phyloP scores from a whole-genome alignment of 1,140 invertebrate genomes.

The Aphelinus certus region DNA sequence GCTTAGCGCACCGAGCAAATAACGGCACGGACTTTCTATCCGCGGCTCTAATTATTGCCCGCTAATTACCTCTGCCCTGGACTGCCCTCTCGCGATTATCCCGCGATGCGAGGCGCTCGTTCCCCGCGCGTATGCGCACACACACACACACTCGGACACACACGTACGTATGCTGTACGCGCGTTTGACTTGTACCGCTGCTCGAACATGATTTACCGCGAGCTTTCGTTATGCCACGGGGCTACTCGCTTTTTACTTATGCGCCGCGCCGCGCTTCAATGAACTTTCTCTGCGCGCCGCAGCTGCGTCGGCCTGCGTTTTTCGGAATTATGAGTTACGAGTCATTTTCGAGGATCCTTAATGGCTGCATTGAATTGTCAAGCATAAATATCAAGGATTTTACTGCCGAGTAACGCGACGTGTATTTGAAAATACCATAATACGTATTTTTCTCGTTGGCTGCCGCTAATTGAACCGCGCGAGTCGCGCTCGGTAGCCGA shows the following conservation, averaged over 20 bases:
- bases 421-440: too few relatives aligned
- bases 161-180: too few relatives aligned
- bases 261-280: not conserved
- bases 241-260: not conserved
- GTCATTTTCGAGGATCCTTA: not conserved
- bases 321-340: not conserved
- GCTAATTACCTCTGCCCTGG: constrained; percentile 33
- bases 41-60: constrained; percentile 37
- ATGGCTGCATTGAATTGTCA: constrained; percentile 1
- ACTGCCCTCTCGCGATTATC: constrained; percentile 9
- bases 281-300: constrained; percentile 2
- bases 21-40: constrained; percentile 18
- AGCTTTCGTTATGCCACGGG: not conserved
- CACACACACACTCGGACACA: too few relatives aligned
- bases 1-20: not conserved
- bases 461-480: too few relatives aligned
- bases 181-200: not conserved
- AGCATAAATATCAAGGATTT: not conserved
- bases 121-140: not conserved
- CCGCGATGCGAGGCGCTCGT: not conserved
- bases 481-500: too few relatives aligned
- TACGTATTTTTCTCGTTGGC: too few relatives aligned
- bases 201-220: constrained; percentile 2
- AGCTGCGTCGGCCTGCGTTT: not conserved
- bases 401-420: not conserved